Evolutionary conservation across 2,113 vertebrate genomes (phyloP).

Genomic region (Myocastor coypus): DNA sequence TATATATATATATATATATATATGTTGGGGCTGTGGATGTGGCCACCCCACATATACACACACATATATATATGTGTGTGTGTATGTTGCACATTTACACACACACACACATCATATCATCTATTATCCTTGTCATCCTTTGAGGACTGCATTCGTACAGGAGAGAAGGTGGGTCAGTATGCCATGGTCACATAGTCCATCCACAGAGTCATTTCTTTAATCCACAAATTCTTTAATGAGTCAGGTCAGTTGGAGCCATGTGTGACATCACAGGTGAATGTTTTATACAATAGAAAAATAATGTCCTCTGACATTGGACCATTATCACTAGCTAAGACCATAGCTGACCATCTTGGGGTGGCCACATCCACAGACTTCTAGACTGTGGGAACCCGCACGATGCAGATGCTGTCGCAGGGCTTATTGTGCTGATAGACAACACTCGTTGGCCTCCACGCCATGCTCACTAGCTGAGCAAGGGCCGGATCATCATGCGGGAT

Average conservation of each 20-base stretch:
- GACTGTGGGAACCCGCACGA: not conserved
- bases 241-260: not conserved
- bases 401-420: not conserved
- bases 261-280: not conserved
- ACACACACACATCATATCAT: not conserved
- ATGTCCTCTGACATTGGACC: accelerated
- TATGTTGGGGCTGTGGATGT: too few relatives aligned
- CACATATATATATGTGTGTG: too few relatives aligned
- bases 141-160: not conserved
- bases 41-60: too few relatives aligned
- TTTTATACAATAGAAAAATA: not conserved
- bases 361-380: not conserved
- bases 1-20: too few relatives aligned
- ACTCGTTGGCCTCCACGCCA: not conserved
- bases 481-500: not conserved
- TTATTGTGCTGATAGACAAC: not conserved
- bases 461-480: not conserved
- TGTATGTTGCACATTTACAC: too few relatives aligned
- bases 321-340: not conserved
- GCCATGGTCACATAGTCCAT: not conserved
- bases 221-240: not conserved
- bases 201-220: not conserved
- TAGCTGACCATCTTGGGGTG: not conserved
- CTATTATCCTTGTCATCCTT: not conserved
- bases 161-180: not conserved